Base-by-base conservation (phyloP, 2,888 invertebrate species). In the Hermodice carunculata region DNA sequence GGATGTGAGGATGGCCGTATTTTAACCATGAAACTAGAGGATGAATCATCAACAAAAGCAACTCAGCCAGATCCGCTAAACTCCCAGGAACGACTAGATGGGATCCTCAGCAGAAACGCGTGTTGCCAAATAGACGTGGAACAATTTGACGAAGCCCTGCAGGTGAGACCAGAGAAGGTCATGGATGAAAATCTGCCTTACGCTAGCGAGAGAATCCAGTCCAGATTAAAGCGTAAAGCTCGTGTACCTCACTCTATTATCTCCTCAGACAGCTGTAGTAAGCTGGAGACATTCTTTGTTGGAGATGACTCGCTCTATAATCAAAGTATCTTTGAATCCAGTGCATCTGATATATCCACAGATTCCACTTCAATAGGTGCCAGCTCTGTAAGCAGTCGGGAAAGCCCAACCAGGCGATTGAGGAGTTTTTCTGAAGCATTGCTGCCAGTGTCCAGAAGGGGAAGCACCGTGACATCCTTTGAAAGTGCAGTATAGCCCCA, bases 1-100 rank as follows among this genome's bases (percentile, higher is more conserved):
- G 74, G 74, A n/a, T 57, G 72, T 11, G 70, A 71, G 56, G 74
- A 74, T 42, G 74, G 74, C 11, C 70, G 69, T 22, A 40, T 74
- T 60, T 61, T 74, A 17, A 66, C 64, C 28, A 64, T 68, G 66
- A 72, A 70, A 52, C 58, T 73, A 31, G 31, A 69, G 11, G 52
- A 51, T 22, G 26, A 31, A 26, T 52, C 32, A 1, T 28, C 24
- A 14, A 42, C 34, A 22, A 58, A 49, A 19, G 19, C 46, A n/a
- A 19, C 37, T 22, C 29, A 37, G 24, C 51, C 26, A 11, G n/a
- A 8, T 3, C 67, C 66, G 14, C 26, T 53, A 17, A 34, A 60
- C 1, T 26, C 37, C 3, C 32, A 61, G 11, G 61, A 60, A 24
- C 53, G 74, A n/a, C 40, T 54, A 1, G 59, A 62, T 19, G 37